Conservation (phyloP, 2,113 vertebrate genomes). For the Psittacara wagleri region DNA sequence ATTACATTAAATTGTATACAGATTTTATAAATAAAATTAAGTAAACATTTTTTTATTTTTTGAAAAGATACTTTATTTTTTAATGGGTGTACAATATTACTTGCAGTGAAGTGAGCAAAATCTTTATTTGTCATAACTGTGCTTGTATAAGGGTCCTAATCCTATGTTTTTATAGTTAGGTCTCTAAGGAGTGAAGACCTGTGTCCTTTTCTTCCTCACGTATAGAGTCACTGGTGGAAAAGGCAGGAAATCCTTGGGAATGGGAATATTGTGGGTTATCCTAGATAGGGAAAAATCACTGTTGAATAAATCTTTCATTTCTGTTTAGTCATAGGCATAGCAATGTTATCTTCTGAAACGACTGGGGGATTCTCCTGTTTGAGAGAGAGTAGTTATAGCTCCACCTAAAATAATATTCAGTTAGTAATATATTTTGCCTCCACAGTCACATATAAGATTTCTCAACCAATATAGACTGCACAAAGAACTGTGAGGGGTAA, state of each 20-base stretch:
- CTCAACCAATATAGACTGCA: not conserved
- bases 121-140: not conserved
- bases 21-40: not conserved
- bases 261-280: not conserved
- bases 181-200: not conserved
- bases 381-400: not conserved
- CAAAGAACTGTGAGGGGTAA: not conserved
- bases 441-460: not conserved
- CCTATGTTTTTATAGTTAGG: not conserved
- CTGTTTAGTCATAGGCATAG: not conserved
- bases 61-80: not conserved
- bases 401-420: not conserved
- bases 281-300: not conserved
- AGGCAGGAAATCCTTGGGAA: not conserved
- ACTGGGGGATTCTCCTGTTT: not conserved
- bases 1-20: not conserved
- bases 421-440: not conserved
- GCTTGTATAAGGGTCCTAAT: not conserved
- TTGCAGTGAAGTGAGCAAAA: not conserved
- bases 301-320: not conserved
- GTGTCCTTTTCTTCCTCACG: not conserved
- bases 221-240: not conserved
- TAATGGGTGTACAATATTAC: not conserved
- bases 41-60: not conserved
- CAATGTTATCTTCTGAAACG: not conserved